Evolutionary conservation across 2,113 vertebrate genomes (phyloP).

Genomic region (Nerophis lumbriciformis): DNA sequence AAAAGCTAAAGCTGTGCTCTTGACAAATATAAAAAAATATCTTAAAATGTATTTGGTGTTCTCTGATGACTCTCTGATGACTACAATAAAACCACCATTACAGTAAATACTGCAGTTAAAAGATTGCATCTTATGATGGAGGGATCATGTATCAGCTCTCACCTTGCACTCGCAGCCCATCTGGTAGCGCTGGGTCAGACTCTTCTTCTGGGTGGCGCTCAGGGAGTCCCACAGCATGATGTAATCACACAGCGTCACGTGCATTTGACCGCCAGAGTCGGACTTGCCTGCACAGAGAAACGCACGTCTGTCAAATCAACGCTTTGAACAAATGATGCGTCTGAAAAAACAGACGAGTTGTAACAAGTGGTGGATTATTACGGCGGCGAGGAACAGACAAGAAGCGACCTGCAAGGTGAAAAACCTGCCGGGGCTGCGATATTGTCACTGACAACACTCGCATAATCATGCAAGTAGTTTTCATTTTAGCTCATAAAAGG

Average conservation of each 20-base stretch:
- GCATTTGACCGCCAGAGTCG: conserved; percentile 84
- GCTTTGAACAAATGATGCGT: too few species aligned
- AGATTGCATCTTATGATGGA: neutral
- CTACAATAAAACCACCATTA: neutral
- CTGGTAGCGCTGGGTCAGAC: conserved; percentile 95
- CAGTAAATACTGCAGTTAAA: neutral
- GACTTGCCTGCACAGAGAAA: conserved; percentile 78
- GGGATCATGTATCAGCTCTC: conserved; percentile 29
- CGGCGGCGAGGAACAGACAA: too few species aligned
- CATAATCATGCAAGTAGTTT: too few species aligned
- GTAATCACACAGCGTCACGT: conserved; percentile 94
- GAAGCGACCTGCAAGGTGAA: neutral
- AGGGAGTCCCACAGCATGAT: conserved; percentile 92
- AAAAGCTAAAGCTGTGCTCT: too few species aligned
- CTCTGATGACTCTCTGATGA: neutral
- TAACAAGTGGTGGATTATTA: too few species aligned
- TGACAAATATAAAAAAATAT: too few species aligned
- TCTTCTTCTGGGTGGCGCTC: conserved; percentile 94
- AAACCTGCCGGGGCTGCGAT: conserved; percentile 10
- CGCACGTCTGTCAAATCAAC: neutral
- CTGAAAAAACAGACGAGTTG: too few species aligned
- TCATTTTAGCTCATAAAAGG: too few species aligned
- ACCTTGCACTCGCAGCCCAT: conserved; percentile 99
- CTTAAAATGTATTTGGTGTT: too few species aligned
- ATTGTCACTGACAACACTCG: neutral